Base-by-base conservation (phyloP, 2,113 vertebrate genomes). In the Saccopteryx bilineata region DNA sequence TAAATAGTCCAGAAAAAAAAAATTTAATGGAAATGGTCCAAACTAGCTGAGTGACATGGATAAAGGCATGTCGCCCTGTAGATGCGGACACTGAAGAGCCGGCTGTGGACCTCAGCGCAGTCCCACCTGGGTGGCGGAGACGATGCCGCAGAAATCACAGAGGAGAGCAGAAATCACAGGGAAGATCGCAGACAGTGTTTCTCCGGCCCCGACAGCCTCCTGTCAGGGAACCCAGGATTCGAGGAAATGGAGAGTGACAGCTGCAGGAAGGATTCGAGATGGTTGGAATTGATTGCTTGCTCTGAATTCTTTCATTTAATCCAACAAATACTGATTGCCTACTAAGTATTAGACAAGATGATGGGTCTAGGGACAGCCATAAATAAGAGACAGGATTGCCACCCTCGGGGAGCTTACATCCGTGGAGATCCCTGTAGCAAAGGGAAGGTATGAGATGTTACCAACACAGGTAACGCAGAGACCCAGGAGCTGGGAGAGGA, bases 1-100 rank as follows among this genome's bases (percentile, higher is more conserved):
- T 93, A 96, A 97, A 94, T 15, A 71, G 1, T 46, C 5, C 71
- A 26, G 78, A 95, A 94, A 87, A 52, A 60, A 95, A 94, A 87
- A 52, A 60, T 8, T 58, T 58, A 23, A 52, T 58, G 60, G 56
- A 93, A 95, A 95, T 5, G 0, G 46, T 96, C 54, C 48, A 89
- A 82, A 81, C 8, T 71, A 93, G 82, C 48, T 50, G 69, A 86
- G 93, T 48, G 65, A 78, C 92, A 48, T 26, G 52, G 95, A 60
- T 0, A 1, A 96, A 72, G 48, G n/a, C 56, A 14, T 4, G n/a
- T 60, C 61, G 39, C 8, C 71, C 86, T 60, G 26, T 39, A 28
- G 66, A 68, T 31, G 19, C 33, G 91, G 65, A 26, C 2, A 12
- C 5, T 58, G 48, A 91, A 2, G 52, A 66, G n/a, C 28, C 11